Evolutionary conservation across 2,888 invertebrate genomes (phyloP), one percentile per base, ranked within the genome.

Genomic region (Oligia fasciuncula): DNA sequence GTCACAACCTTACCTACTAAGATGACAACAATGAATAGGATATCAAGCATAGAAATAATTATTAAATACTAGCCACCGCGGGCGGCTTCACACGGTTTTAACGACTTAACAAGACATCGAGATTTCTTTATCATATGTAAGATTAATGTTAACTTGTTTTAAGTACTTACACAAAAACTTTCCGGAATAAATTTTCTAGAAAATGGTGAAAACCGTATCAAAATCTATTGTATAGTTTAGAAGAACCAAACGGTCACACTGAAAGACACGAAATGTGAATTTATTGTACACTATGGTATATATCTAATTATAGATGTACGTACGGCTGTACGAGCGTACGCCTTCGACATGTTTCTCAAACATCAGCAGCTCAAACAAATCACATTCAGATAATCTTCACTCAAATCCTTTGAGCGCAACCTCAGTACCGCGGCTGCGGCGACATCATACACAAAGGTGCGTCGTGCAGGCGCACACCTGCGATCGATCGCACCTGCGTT

Each of bases 401-500:
- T 23, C 57, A 70, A 73, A 76, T 76, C 49, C 66, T 40, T 35
- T 81, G 49, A 57, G n/a, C 40, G 14, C 35, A n/a, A 43, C 23
- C 43, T 35, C 23, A 6, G 14, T 1, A 9, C 17, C 43, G 69
- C 49, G 35, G 68, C 43, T 73, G 46, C 65, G 51, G 67, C 76
- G 70, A 69, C 63, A 70, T 68, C 65, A 70, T 46, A 67, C 35
- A 73, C 76, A 57, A 76, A 79, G 87, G 80, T 85, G 85, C 68
- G 82, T 57, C 86, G 79, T 79, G 83, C 79, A 82, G 87, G 83
- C 91, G 87, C 91, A 94, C 94, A 94, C 94, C 95, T 92, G 93
- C 90, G 89, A 92, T 94, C 93, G 94, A 94, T 95, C 92, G 90
- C 93, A 95, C 95, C 95, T 95, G 95, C 91, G 95, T 95, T 81